Base-by-base conservation (phyloP, 2,113 vertebrate species). In the Chrysochloris asiatica region DNA sequence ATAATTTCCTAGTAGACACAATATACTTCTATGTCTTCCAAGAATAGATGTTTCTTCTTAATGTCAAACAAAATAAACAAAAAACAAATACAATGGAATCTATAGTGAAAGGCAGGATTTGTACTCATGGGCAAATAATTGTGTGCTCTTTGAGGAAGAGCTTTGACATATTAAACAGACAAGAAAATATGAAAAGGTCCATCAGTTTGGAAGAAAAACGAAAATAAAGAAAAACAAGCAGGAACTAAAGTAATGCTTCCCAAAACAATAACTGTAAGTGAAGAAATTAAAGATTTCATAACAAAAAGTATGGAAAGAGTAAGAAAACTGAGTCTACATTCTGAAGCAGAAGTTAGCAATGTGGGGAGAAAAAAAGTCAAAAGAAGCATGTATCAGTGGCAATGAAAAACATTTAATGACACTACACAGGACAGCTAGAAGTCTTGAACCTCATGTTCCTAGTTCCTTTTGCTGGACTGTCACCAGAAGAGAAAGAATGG, bases 131-230 rank as follows among this genome's bases (percentile, higher is more conserved):
- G 38, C n/a, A 94, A 61, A 78, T 45, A 87, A 89, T 0, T 75
- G 8, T 63, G 41, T 43, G 24, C 36, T 83, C 22, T 19, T 7
- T 52, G 33, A 26, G 26, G 72, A 28, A 75, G 38, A 45, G 45
- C 72, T 45, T 89, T 86, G 75, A 89, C 94, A 87, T 78, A 90
- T 38, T 65, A 48, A n/a, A n/a, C n/a, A n/a, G n/a, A n/a, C n/a
- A n/a, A n/a, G n/a, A n/a, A n/a, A n/a, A n/a, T n/a, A n/a, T n/a
- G n/a, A n/a, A n/a, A n/a, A n/a, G n/a, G n/a, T n/a, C n/a, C n/a
- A n/a, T n/a, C n/a, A n/a, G n/a, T n/a, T n/a, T n/a, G n/a, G n/a
- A n/a, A n/a, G n/a, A n/a, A n/a, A 89, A 84, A 14, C 89, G 54
- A 52, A 52, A 12, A 52, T 16, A 56, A 16, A 56, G n/a, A 71